phyloP scores from a whole-genome alignment of 2,888 invertebrate species.

The Hylaea fasciaria region DNA sequence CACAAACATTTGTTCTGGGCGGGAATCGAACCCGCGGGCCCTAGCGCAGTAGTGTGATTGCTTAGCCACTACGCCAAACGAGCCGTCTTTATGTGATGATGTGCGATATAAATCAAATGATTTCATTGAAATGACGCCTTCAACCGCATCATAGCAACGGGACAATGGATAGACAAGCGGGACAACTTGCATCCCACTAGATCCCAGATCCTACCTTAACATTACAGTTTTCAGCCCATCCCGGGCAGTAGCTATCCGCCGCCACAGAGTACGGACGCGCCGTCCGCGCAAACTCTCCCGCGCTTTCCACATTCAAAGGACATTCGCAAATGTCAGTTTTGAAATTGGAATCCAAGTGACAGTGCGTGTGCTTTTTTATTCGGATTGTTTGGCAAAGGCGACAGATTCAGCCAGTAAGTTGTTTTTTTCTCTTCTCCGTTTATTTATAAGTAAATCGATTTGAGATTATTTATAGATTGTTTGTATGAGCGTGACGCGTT shows the following conservation, averaged over 20 bases:
- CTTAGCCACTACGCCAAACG: too few relatives aligned
- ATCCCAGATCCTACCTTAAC: constrained; percentile 18
- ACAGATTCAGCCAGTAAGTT: constrained; percentile 29
- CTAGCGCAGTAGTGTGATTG: too few relatives aligned
- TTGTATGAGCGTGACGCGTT: neutral
- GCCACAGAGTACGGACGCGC: constrained; percentile 24
- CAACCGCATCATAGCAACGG: too few relatives aligned
- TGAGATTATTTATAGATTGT: constrained; percentile 17
- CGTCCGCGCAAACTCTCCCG: constrained; percentile 25
- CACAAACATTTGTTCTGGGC: too few relatives aligned
- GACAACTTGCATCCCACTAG: constrained; percentile 4
- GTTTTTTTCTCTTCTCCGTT: constrained; percentile 5
- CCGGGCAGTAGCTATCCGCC: constrained; percentile 29
- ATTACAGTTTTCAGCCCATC: neutral
- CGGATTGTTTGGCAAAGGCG: constrained; percentile 23
- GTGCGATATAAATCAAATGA: too few relatives aligned
- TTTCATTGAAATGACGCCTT: too few relatives aligned
- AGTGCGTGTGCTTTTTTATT: constrained; percentile 37
- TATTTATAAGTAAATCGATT: constrained; percentile 10
- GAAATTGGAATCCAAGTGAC: constrained; percentile 31
- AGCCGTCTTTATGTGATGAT: too few relatives aligned
- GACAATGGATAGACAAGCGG: constrained; percentile 10
- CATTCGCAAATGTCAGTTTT: constrained; percentile 30
- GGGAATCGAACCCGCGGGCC: too few relatives aligned
- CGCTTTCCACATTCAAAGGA: constrained; percentile 20